A percentile compares a stretch with the other conserved stretches of the same genome.
Conservation (phyloP, 2,888 invertebrate genomes). For the Ochlodes sylvanus region DNA sequence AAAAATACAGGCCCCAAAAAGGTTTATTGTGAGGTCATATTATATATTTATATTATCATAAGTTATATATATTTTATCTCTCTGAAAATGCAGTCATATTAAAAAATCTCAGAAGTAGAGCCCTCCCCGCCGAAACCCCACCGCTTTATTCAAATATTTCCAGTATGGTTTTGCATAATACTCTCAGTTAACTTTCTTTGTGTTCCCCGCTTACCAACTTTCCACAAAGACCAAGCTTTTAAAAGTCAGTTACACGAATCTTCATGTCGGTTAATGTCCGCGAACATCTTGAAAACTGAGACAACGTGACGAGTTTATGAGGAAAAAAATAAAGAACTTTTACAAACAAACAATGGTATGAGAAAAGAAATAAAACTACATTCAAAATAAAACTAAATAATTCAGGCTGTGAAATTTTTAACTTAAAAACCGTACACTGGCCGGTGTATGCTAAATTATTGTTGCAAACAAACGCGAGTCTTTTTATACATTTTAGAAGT, state of each 20-base stretch:
- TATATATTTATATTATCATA: no score
- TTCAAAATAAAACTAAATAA: no score
- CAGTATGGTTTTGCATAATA: constrained; percentile 27
- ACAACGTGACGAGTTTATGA: not conserved
- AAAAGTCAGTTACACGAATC: constrained; percentile 24
- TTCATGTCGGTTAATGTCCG: constrained; percentile 16
- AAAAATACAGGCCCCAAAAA: no score
- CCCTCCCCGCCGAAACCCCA: not conserved
- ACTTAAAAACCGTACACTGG: no score
- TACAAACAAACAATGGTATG: not conserved
- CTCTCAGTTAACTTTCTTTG: constrained; percentile 26
- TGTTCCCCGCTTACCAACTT: constrained; percentile 21
- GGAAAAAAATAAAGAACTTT: not conserved
- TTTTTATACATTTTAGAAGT: no score
- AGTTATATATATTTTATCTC: no score
- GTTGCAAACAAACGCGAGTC: no score
- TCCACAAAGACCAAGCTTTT: constrained; percentile 20
- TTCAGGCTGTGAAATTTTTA: no score
- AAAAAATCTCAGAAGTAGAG: not conserved
- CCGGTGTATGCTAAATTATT: no score
- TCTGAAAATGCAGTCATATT: not conserved
- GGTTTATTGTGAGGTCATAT: no score
- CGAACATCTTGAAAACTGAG: constrained; percentile 11
- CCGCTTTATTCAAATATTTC: constrained; percentile 11
- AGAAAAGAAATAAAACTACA: not conserved